Percentiles rank a stretch among this genome's conserved stretches.
phyloP scores from a whole-genome alignment of 2,113 vertebrate species.

The Recurvirostra avosetta region DNA sequence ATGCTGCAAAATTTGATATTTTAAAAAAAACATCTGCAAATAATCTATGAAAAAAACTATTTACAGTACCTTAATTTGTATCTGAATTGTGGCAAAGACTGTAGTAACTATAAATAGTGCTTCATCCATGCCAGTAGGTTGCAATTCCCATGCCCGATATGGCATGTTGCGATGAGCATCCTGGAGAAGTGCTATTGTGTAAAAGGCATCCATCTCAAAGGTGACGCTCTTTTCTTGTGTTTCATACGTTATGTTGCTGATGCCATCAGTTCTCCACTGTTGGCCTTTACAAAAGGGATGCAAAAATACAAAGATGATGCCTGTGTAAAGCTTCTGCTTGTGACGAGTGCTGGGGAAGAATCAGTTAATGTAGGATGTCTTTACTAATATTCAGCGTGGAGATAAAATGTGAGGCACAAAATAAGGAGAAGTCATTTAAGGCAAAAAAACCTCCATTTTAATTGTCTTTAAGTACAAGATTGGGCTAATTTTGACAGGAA shows the following conservation, averaged over 20 bases:
- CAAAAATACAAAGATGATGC: background rate
- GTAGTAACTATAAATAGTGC: constrained; percentile 72
- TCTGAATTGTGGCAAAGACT: constrained; percentile 73
- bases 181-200: constrained; percentile 81
- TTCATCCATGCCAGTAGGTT: constrained; percentile 68
- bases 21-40: background rate
- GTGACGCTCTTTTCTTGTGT: constrained; percentile 61
- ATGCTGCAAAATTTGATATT: background rate
- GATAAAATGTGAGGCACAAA: background rate
- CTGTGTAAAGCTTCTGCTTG: background rate
- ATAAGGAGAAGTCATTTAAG: background rate
- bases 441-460: background rate
- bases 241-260: constrained; percentile 62
- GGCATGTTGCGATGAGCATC: constrained; percentile 84
- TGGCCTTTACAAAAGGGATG: constrained; percentile 65
- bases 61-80: constrained; percentile 80
- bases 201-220: constrained; percentile 78
- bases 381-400: background rate
- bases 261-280: constrained; percentile 81
- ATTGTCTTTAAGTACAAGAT: background rate
- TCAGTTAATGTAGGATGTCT: no score
- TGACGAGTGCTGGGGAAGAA: background rate
- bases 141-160: constrained; percentile 84
- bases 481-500: background rate
- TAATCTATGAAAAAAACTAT: background rate